Evolutionary conservation across 2,888 invertebrate species (phyloP).

Genomic region (Endomychus coccineus): DNA sequence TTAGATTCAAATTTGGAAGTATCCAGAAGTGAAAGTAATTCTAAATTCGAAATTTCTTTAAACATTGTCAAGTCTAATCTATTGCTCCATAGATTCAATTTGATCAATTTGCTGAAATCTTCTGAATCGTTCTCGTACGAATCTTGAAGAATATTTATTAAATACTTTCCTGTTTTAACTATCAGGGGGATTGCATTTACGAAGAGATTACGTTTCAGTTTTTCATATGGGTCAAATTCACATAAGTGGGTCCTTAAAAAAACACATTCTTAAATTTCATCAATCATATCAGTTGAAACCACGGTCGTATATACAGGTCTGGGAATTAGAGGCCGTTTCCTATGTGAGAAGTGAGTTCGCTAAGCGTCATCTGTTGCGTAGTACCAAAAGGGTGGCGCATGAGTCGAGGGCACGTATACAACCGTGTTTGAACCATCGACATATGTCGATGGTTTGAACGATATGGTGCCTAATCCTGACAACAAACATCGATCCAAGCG

Average conservation of each 20-base stretch:
- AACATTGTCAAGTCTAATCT: conserved; percentile 87
- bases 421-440: no score
- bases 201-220: conserved; percentile 1
- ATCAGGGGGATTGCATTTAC: conserved; percentile 1
- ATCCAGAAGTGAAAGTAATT: conserved; percentile 51
- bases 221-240: conserved; percentile 11
- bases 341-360: no score
- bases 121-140: conserved; percentile 5
- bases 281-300: no score
- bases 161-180: conserved; percentile 6
- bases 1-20: conserved; percentile 49
- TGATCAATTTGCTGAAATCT: conserved; percentile 9
- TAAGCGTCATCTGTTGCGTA: no score
- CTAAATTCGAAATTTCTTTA: conserved; percentile 55
- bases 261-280: conserved; percentile 2
- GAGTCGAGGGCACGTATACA: no score
- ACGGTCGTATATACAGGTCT: no score
- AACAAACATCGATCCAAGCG: no score
- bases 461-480: no score
- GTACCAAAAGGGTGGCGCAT: no score
- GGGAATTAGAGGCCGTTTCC: no score
- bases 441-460: no score
- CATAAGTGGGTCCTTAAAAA: conserved; percentile 4
- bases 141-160: conserved; percentile 10
- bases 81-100: conserved; percentile 85